phyloP scores from a whole-genome alignment of 2,113 vertebrate species.

The Pelobates fuscus region DNA sequence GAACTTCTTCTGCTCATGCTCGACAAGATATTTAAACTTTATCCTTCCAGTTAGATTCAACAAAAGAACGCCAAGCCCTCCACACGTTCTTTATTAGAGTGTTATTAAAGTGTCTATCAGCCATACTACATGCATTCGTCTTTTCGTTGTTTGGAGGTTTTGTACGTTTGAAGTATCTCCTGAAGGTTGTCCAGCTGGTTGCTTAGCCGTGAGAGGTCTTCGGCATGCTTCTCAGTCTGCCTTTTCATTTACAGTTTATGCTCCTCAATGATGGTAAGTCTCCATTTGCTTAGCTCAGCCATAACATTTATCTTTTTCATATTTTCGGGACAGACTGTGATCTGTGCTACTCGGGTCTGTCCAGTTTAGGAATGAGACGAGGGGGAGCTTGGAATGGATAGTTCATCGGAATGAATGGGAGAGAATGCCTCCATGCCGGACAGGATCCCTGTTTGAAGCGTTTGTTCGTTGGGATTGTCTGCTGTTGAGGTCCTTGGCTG shows the following conservation, averaged over 20 bases:
- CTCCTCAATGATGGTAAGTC: slow-evolving; percentile 80
- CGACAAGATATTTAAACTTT: slow-evolving; percentile 84
- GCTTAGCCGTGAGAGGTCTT: slow-evolving; percentile 69
- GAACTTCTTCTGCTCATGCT: slow-evolving; percentile 84
- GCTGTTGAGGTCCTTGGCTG: too few relatives aligned
- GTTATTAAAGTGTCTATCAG: slow-evolving; percentile 76
- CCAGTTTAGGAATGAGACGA: slow-evolving; percentile 58
- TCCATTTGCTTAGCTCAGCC: slow-evolving; percentile 89
- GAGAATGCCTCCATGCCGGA: slow-evolving; percentile 62
- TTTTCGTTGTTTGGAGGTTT: slow-evolving; percentile 84
- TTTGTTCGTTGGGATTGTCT: too few relatives aligned
- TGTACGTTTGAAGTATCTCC: slow-evolving; percentile 80
- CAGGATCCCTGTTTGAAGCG: slow-evolving; percentile 13
- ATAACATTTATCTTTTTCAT: slow-evolving; percentile 86
- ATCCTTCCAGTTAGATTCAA: slow-evolving; percentile 81
- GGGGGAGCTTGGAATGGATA: slow-evolving; percentile 56
- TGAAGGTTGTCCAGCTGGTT: slow-evolving; percentile 77
- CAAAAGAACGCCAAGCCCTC: slow-evolving; percentile 77
- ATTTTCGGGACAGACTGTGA: slow-evolving; percentile 79
- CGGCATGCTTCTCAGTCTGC: slow-evolving; percentile 76
- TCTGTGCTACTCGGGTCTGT: slow-evolving; percentile 62
- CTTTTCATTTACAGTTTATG: slow-evolving; percentile 81
- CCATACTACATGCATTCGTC: slow-evolving; percentile 79
- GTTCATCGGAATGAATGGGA: slow-evolving; percentile 55
- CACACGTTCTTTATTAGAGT: slow-evolving; percentile 85